A percentile compares a stretch with the other conserved stretches of the same genome.
Evolutionary conservation across 2,113 vertebrate genomes (phyloP).

Genomic region (Petroica traversi): DNA sequence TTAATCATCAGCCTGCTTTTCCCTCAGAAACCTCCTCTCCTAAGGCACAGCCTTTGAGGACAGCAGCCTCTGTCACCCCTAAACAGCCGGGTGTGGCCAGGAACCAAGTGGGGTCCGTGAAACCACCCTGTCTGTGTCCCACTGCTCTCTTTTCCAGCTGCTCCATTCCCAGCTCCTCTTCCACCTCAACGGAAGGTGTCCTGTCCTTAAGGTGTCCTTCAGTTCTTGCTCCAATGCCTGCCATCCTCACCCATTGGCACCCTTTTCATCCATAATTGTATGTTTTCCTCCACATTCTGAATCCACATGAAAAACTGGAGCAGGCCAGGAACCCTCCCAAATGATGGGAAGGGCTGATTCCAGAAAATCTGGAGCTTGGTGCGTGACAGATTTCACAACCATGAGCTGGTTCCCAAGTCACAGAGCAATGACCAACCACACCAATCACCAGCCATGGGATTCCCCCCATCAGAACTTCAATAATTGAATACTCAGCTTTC

Average conservation of each 20-base stretch:
- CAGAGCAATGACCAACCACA: not conserved
- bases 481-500: not conserved
- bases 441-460: accelerated
- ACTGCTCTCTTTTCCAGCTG: not conserved
- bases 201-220: not conserved
- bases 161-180: not conserved
- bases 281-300: not conserved
- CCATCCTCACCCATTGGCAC: accelerated
- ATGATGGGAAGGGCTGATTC: not conserved
- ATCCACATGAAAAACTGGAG: too few relatives aligned
- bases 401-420: not conserved
- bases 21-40: not conserved
- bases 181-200: too few relatives aligned
- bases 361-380: not conserved
- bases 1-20: constrained; percentile 8
- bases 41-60: not conserved
- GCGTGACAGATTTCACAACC: not conserved
- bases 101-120: accelerated
- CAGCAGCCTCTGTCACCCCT: not conserved
- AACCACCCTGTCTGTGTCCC: not conserved
- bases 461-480: not conserved
- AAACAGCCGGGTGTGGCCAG: not conserved
- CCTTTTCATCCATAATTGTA: not conserved
- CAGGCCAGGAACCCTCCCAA: accelerated
- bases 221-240: not conserved